These are phyloP conservation scores for Leptonema lineaticorne DNA, from an alignment of 1,140 invertebrate genomes.

Conservation along the genomic window DNA sequence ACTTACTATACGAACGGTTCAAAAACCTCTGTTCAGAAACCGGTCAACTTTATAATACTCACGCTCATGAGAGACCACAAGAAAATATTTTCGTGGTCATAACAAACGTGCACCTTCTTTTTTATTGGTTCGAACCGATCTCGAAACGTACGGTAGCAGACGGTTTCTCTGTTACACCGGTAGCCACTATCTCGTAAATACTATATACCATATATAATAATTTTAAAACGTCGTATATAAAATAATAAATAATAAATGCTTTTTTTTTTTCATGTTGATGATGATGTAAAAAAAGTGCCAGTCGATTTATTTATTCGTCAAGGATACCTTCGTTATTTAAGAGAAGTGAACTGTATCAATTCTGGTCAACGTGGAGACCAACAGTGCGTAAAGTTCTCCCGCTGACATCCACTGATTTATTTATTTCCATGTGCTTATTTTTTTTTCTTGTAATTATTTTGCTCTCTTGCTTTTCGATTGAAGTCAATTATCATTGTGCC, in stretches of 20 bases:
- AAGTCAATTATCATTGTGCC: no score
- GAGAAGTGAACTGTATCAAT: conserved; percentile 11
- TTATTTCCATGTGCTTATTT: neutral
- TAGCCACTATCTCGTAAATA: neutral
- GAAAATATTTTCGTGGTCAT: conserved; percentile 22
- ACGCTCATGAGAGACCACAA: neutral
- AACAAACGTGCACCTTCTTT: no score
- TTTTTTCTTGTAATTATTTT: neutral
- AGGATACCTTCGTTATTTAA: conserved; percentile 7
- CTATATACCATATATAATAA: conserved; percentile 15
- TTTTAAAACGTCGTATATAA: conserved; percentile 1
- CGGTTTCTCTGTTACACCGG: neutral
- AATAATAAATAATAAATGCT: neutral
- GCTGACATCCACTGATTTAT: neutral
- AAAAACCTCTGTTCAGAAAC: conserved; percentile 27
- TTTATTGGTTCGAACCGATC: no score
- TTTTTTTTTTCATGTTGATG: neutral
- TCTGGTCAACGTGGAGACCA: conserved; percentile 3
- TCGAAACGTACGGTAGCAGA: no score
- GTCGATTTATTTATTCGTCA: neutral
- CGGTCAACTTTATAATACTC: conserved; percentile 30
- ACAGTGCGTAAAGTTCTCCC: neutral
- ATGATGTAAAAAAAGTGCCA: neutral
- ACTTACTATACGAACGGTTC: no score
- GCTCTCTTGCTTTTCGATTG: no score